phyloP scores from a whole-genome alignment of 2,113 vertebrate genomes.

The Crotalus viridis region DNA sequence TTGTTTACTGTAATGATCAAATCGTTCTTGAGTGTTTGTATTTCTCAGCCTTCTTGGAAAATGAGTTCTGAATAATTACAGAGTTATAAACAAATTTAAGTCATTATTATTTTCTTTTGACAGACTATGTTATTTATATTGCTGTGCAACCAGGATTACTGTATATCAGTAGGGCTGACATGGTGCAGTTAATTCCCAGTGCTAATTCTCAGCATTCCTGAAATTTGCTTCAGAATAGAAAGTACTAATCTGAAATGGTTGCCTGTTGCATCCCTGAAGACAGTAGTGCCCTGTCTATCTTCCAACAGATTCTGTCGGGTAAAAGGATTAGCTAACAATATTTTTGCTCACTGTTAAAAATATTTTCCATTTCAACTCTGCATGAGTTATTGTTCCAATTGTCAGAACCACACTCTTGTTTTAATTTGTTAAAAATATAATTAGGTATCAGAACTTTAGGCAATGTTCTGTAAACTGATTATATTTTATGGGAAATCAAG shows the following conservation, averaged over 20 bases:
- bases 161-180: neutral
- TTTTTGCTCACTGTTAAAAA: neutral
- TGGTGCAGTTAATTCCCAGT: neutral
- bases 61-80: neutral
- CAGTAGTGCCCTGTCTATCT: neutral
- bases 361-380: neutral
- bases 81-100: neutral
- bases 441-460: neutral
- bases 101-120: neutral
- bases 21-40: neutral
- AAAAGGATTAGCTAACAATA: neutral
- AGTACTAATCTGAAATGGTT: neutral
- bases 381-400: neutral
- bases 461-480: neutral
- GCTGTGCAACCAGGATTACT: neutral
- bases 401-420: neutral
- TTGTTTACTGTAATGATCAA: neutral
- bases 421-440: neutral
- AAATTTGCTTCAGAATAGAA: neutral
- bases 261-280: neutral
- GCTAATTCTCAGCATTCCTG: neutral
- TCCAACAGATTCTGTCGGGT: neutral
- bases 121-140: neutral
- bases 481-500: neutral
- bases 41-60: neutral